Evolutionary conservation across 2,113 vertebrate species (phyloP).

Genomic region (Arvicanthis niloticus): DNA sequence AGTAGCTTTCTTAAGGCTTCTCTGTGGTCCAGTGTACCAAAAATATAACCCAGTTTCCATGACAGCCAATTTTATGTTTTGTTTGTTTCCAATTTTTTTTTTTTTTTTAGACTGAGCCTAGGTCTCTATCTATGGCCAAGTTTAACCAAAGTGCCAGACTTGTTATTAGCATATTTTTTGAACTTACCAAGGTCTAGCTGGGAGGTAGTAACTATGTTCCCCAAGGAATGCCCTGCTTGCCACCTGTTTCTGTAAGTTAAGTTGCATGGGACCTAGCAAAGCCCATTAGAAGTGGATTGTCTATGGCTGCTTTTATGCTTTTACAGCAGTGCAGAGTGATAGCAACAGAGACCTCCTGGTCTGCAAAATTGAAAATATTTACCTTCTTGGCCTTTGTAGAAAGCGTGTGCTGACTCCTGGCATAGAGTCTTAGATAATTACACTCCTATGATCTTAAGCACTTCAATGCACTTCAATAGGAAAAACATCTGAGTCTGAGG

Average conservation of each 20-base stretch:
- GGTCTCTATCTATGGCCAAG: background rate
- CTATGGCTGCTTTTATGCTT: background rate
- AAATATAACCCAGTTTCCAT: background rate
- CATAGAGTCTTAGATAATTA: background rate
- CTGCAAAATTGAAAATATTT: background rate
- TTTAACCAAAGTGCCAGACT: background rate
- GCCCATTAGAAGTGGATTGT: background rate
- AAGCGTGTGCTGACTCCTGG: background rate
- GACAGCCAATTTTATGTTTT: background rate
- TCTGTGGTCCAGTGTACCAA: background rate
- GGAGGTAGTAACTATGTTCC: background rate
- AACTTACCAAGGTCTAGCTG: background rate
- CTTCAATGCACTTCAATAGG: background rate
- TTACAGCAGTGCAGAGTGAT: background rate
- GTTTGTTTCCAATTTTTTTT: background rate
- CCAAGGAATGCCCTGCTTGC: accelerated
- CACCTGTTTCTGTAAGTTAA: background rate
- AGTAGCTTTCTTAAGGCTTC: background rate
- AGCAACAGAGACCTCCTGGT: background rate
- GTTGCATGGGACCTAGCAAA: background rate
- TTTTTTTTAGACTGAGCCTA: background rate
- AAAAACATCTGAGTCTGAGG: background rate
- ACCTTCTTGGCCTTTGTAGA: background rate
- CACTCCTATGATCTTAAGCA: background rate
- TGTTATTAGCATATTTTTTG: background rate